Percentiles rank a stretch among this genome's conserved stretches.
Conservation (phyloP, 2,113 vertebrate species). For the Trogon melanurus region DNA sequence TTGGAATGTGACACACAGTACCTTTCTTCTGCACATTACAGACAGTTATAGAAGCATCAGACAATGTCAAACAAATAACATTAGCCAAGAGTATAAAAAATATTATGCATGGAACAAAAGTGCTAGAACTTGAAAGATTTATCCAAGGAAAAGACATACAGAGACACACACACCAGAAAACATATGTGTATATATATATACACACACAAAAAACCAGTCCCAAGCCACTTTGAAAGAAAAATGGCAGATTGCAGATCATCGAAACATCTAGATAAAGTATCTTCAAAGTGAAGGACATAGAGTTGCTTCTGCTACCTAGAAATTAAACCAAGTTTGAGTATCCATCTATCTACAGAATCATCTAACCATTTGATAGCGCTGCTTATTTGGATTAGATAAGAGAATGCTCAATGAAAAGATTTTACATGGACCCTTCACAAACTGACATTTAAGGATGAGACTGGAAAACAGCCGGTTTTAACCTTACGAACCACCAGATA, state of each 20-base stretch:
- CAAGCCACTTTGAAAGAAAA: not conserved
- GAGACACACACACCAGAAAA: not conserved
- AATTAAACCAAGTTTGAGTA: not conserved
- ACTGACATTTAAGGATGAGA: not conserved
- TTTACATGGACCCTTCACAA: not conserved
- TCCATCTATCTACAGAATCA: not conserved
- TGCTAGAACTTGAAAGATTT: not conserved
- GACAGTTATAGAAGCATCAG: not conserved
- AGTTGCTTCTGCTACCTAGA: not conserved
- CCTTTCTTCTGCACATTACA: not conserved
- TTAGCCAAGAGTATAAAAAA: not conserved
- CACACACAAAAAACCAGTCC: not conserved
- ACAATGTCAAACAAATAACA: not conserved
- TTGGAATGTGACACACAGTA: not conserved
- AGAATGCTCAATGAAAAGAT: not conserved
- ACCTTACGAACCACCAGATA: not conserved
- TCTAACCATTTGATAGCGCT: not conserved
- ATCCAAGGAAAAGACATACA: not conserved
- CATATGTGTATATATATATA: accelerated
- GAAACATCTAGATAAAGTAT: not conserved
- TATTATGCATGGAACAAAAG: not conserved
- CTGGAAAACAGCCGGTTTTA: not conserved
- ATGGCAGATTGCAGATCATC: not conserved
- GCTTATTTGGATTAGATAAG: not conserved
- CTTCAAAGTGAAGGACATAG: not conserved